phyloP scores from a whole-genome alignment of 2,113 vertebrate species.

The Ameiurus melas region DNA sequence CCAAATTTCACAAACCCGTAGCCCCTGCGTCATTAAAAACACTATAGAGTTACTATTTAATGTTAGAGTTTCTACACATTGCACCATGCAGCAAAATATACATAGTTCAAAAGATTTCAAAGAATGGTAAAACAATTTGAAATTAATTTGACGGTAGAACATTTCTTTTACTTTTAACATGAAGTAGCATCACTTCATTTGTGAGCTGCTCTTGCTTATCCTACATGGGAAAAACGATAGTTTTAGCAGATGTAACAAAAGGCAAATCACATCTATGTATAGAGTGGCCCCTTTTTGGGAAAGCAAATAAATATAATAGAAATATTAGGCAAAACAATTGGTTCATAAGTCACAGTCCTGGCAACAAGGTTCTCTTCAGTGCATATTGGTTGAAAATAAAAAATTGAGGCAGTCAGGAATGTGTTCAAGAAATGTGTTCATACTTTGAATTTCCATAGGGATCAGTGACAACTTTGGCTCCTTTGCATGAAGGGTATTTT shows the following conservation, averaged over 20 bases:
- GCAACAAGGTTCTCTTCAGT: constrained; percentile 26
- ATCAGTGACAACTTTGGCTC: constrained; percentile 90
- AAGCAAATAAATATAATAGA: constrained; percentile 15
- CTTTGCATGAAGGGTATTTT: constrained; percentile 86
- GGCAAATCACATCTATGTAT: constrained; percentile 56
- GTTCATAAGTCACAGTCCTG: constrained; percentile 17
- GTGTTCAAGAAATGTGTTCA: background rate
- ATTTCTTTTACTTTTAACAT: constrained; percentile 85
- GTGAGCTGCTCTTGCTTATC: constrained; percentile 83
- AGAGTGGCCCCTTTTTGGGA: constrained; percentile 32
- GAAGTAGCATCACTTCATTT: constrained; percentile 84
- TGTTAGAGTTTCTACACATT: constrained; percentile 23
- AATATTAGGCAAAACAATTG: constrained; percentile 34
- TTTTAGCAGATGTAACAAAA: constrained; percentile 73
- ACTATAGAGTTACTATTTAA: constrained; percentile 61
- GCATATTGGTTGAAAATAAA: constrained; percentile 3
- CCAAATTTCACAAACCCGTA: constrained; percentile 90
- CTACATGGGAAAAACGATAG: constrained; percentile 85
- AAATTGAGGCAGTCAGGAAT: background rate
- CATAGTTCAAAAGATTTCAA: constrained; percentile 65
- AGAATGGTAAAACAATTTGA: constrained; percentile 67
- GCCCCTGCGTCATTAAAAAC: constrained; percentile 74
- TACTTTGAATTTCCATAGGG: constrained; percentile 89
- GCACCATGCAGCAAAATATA: constrained; percentile 65
- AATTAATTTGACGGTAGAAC: constrained; percentile 79